These are phyloP conservation scores for Misgurnus mizolepis DNA, from an alignment of 2,113 vertebrate genomes.

Conservation along the genomic window DNA sequence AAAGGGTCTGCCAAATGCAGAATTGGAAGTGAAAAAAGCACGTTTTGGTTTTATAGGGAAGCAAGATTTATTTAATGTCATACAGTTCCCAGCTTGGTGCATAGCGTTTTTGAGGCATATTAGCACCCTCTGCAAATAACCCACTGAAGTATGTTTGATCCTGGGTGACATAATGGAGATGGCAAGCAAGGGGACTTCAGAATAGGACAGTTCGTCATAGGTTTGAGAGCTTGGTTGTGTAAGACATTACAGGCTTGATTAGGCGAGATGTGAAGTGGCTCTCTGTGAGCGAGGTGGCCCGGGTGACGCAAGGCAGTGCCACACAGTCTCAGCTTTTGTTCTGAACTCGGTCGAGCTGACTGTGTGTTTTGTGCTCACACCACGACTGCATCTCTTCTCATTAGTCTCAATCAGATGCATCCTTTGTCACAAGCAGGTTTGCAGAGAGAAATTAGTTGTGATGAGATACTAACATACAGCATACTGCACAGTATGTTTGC, in stretches of 20 bases:
- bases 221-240: conserved; percentile 37
- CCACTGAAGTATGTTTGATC: conserved; percentile 23
- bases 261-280: conserved; percentile 23
- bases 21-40: too few species aligned
- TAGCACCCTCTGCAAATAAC: conserved; percentile 1
- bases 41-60: neutral
- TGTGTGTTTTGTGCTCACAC: conserved; percentile 6
- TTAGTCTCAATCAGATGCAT: conserved; percentile 35
- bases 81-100: neutral
- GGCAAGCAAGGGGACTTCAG: conserved; percentile 29
- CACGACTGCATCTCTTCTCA: conserved; percentile 42
- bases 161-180: conserved; percentile 34
- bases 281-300: conserved; percentile 19
- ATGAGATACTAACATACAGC: neutral
- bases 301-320: conserved; percentile 25
- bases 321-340: conserved; percentile 42
- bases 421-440: conserved; percentile 23
- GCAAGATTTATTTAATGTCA: neutral
- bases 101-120: neutral
- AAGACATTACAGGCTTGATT: conserved; percentile 29
- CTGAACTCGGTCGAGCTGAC: conserved; percentile 15
- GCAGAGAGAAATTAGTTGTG: neutral
- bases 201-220: conserved; percentile 14
- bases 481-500: too few species aligned
- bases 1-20: neutral